These are phyloP conservation scores for Matsumurasca onukii DNA, from an alignment of 1,140 invertebrate species.

Conservation along the genomic window DNA sequence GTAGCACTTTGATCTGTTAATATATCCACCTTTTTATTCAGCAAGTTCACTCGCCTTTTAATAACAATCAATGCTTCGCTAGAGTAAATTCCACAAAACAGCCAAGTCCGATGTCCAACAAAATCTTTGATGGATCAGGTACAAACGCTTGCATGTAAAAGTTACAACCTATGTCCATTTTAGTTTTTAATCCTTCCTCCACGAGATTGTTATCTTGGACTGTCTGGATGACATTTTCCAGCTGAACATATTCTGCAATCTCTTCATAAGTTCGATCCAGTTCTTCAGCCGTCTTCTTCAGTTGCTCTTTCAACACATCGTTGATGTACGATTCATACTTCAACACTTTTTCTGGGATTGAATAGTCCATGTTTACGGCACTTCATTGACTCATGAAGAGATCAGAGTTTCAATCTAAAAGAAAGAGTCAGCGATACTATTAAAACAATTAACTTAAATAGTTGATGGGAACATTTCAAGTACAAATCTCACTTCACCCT, in stretches of 20 bases:
- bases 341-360: constrained; percentile 48
- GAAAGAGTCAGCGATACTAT: no score
- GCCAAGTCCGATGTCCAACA: constrained; percentile 74
- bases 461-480: no score
- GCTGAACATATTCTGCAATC: constrained; percentile 70
- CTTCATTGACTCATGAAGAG: no score
- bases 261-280: constrained; percentile 64
- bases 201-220: constrained; percentile 54
- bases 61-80: constrained; percentile 71
- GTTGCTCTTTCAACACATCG: constrained; percentile 63
- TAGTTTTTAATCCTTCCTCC: constrained; percentile 67
- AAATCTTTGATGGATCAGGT: constrained; percentile 63
- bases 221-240: constrained; percentile 62
- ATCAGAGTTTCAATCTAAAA: no score
- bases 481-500: no score
- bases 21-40: constrained; percentile 61
- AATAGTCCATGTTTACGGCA: constrained; percentile 10
- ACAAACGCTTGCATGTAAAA: constrained; percentile 73
- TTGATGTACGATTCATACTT: constrained; percentile 63
- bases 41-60: constrained; percentile 63
- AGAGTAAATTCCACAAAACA: constrained; percentile 69
- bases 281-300: constrained; percentile 58
- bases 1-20: constrained; percentile 64
- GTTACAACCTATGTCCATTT: constrained; percentile 76
- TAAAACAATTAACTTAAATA: no score